A percentile compares a stretch with the other conserved stretches of the same genome.
phyloP scores from a whole-genome alignment of 1,140 invertebrate genomes.

The Cephus cinctus region DNA sequence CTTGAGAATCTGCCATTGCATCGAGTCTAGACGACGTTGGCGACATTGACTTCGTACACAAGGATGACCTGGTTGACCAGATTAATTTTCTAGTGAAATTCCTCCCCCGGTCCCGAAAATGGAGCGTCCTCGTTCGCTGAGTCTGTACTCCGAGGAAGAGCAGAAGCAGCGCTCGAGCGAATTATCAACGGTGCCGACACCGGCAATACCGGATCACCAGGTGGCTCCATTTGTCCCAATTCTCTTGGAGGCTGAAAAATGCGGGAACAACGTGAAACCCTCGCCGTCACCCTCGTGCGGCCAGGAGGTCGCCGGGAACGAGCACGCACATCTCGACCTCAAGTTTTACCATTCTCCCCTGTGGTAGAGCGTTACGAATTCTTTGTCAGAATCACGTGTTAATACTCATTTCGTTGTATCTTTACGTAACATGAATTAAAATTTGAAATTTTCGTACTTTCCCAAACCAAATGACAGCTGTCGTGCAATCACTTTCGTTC shows the following conservation, averaged over 20 bases:
- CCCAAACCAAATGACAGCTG: no score
- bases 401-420: no score
- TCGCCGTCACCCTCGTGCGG: slow-evolving; percentile 37
- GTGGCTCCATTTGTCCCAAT: slow-evolving; percentile 18
- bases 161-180: slow-evolving; percentile 34
- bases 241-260: slow-evolving; percentile 16
- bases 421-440: no score
- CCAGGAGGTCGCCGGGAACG: slow-evolving; percentile 38
- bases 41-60: no score
- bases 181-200: slow-evolving; percentile 43
- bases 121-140: slow-evolving; percentile 56
- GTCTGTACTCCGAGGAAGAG: slow-evolving; percentile 49
- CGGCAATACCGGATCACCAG: slow-evolving; percentile 38
- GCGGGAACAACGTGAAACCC: slow-evolving; percentile 32
- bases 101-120: slow-evolving; percentile 39
- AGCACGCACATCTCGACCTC: slow-evolving; percentile 44
- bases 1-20: no score
- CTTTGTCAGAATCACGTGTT: no score
- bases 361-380: slow-evolving; percentile 49
- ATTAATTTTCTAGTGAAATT: slow-evolving; percentile 23
- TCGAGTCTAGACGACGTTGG: no score
- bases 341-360: slow-evolving; percentile 55
- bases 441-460: no score
- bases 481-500: no score
- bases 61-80: no score